Base-by-base conservation (phyloP, 2,113 vertebrate genomes). In the Cnemophilus loriae region DNA sequence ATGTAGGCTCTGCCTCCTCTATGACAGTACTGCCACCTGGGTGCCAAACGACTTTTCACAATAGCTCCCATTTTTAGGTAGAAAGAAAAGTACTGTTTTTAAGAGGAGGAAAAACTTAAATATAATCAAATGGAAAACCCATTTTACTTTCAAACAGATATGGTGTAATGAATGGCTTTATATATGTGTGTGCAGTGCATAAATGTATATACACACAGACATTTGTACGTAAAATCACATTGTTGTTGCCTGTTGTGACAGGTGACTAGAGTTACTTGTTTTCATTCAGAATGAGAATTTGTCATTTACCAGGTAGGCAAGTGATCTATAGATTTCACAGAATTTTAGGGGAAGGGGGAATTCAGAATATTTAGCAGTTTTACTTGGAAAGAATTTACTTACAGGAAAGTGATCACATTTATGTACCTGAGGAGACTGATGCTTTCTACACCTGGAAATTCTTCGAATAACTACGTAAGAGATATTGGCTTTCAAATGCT, bases 21-120 rank as follows among this genome's bases (percentile, higher is more conserved):
- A 5, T 65, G 69, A 27, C 71, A 79, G 94, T 71, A 94, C 96
- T 97, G 94, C 94, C 94, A 93, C 50, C 95, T 97, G 80, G 61
- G 91, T 79, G 87, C 41, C 52, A 78, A 61, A 60, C 8, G 12
- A 17, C 59, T 85, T 82, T 84, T 68, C 46, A 56, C 42, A 63
- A 28, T 35, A 79, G 20, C 65, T 78, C 87, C 69, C 4, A 27
- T 52, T 80, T 92, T 56, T 52, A 59, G n/a, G 11, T 73, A 53
- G 56, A 69, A 74, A 56, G 26, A 17, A 79, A 86, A 69, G 69
- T 57, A 64, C 16, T 39, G 6, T 37, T 65, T 69, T 63, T 1
- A 59, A 53, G 46, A 20, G 16, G 22, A 26, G 28, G 9, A 12
- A 7, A 30, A 69, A 50, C 41, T 2, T 11, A 6, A 47, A 46